These are phyloP conservation scores for Bombus soroeensis DNA, from an alignment of 1,140 invertebrate genomes.

Conservation along the genomic window DNA sequence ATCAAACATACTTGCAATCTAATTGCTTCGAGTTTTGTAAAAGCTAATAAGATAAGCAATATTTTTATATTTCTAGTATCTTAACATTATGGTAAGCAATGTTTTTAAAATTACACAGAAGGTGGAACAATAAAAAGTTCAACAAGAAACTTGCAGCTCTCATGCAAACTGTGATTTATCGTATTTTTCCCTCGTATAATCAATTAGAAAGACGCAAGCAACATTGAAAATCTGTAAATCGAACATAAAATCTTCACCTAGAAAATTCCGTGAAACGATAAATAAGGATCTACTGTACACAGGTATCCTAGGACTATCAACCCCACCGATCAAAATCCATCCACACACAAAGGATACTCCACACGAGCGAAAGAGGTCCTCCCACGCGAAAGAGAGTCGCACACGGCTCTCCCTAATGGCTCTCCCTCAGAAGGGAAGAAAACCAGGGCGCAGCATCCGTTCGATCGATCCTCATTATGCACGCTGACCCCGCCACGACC, in stretches of 20 bases:
- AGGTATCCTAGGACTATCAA: neutral
- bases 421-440: slow-evolving; percentile 47
- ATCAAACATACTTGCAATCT: no score
- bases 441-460: slow-evolving; percentile 63
- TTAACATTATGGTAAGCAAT: no score
- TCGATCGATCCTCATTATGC: slow-evolving; percentile 61
- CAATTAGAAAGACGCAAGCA: no score
- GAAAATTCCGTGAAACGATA: neutral
- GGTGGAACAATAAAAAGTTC: no score
- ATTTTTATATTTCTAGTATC: no score
- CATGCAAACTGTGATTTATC: no score
- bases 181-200: no score
- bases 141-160: no score
- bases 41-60: no score
- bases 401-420: slow-evolving; percentile 50
- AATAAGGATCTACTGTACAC: neutral
- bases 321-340: neutral
- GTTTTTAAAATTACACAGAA: no score
- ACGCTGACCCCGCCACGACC: slow-evolving; percentile 56
- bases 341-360: neutral
- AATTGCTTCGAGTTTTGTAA: no score
- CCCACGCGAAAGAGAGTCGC: slow-evolving; percentile 25
- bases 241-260: neutral
- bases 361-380: neutral
- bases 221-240: neutral